A percentile compares a stretch with the other conserved stretches of the same genome.
These are phyloP conservation scores for Characodon lateralis DNA, from an alignment of 2,797 vertebrate species.

Conservation along the genomic window DNA sequence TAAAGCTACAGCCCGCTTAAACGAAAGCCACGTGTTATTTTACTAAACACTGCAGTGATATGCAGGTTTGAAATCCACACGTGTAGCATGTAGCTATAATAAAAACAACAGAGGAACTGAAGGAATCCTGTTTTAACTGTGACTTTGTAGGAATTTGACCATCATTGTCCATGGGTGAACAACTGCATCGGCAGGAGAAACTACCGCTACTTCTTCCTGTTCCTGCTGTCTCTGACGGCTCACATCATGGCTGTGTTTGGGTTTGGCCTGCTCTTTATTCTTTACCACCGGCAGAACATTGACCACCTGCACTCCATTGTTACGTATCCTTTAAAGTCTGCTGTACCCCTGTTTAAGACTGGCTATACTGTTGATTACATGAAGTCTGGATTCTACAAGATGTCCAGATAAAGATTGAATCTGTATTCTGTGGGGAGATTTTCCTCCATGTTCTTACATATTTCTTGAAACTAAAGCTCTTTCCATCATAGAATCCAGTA, in stretches of 20 bases:
- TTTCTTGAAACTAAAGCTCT: background rate
- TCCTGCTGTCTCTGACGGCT: slow-evolving; percentile 92
- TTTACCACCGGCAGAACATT: slow-evolving; percentile 91
- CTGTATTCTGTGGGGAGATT: background rate
- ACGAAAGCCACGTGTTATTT: background rate
- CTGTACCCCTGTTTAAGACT: background rate
- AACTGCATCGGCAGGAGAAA: slow-evolving; percentile 97
- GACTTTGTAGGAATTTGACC: slow-evolving; percentile 92
- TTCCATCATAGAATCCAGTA: background rate
- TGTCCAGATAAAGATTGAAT: background rate
- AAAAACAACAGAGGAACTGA: background rate
- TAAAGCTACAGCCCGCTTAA: background rate
- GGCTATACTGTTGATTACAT: background rate
- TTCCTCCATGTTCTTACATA: background rate
- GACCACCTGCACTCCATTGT: slow-evolving; percentile 89
- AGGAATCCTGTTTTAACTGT: background rate
- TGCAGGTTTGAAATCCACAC: background rate
- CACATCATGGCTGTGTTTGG: slow-evolving; percentile 97
- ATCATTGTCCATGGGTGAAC: slow-evolving; percentile 99
- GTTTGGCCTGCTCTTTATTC: slow-evolving; percentile 93
- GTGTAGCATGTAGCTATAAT: background rate
- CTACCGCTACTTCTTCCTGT: slow-evolving; percentile 98
- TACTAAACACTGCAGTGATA: background rate
- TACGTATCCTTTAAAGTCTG: slow-evolving; percentile 91
- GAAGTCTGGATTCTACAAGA: background rate